Percentiles rank a stretch among this genome's conserved stretches.
These are phyloP conservation scores for Probosciger aterrimus DNA, from an alignment of 2,113 vertebrate species.

Conservation along the genomic window DNA sequence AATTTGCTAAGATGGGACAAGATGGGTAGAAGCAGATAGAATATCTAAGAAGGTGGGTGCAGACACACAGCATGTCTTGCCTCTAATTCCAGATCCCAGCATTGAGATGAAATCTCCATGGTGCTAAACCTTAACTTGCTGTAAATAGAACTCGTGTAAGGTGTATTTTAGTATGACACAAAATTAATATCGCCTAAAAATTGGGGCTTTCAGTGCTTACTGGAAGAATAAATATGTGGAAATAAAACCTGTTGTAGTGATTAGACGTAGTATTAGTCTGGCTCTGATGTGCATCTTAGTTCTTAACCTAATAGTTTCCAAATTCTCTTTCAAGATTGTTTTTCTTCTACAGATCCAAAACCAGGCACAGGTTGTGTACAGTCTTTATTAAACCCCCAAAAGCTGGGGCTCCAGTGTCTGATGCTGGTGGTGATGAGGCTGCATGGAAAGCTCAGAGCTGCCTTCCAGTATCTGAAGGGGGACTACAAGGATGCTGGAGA, in stretches of 20 bases:
- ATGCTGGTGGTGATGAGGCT: background rate
- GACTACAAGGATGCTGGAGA: background rate
- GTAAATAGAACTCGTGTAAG: background rate
- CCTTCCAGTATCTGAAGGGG: background rate
- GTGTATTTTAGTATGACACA: background rate
- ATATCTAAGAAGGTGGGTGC: background rate
- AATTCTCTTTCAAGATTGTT: background rate
- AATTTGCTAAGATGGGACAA: background rate
- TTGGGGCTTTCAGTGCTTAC: background rate
- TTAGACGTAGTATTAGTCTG: background rate
- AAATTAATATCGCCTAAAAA: background rate
- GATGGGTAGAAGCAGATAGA: fast-evolving
- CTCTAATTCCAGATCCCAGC: background rate
- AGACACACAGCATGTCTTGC: background rate
- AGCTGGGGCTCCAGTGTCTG: background rate
- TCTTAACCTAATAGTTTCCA: background rate
- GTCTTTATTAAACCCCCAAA: background rate
- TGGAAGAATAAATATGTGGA: background rate
- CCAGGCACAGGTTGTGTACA: background rate
- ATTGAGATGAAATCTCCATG: background rate
- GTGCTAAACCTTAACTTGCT: background rate
- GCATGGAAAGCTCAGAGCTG: background rate
- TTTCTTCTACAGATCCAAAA: background rate
- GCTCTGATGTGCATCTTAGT: background rate
- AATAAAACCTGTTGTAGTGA: background rate